phyloP scores from a whole-genome alignment of 2,113 vertebrate species.

The Paedocypris sp. region DNA sequence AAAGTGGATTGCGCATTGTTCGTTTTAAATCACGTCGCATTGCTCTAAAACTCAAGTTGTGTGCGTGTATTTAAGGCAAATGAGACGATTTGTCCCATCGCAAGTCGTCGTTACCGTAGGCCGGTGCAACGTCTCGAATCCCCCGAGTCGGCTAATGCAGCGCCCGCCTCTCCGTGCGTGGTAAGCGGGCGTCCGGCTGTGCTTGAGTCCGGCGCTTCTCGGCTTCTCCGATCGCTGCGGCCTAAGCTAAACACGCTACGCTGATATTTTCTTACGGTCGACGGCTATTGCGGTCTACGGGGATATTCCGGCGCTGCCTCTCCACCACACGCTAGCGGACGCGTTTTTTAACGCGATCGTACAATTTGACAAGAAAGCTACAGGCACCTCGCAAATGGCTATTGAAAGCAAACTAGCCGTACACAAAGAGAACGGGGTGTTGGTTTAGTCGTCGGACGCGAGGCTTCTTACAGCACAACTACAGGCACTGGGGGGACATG shows the following conservation, averaged over 20 bases:
- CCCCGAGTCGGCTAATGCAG: slow-evolving; percentile 26
- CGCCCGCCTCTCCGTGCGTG: slow-evolving; percentile 21
- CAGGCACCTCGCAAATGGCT: slow-evolving; percentile 48
- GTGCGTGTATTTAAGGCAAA: not conserved
- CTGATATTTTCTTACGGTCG: slow-evolving; percentile 29
- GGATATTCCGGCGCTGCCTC: slow-evolving; percentile 19
- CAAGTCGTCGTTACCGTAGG: slow-evolving; percentile 37
- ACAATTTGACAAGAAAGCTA: slow-evolving; percentile 54
- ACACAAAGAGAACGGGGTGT: slow-evolving; percentile 64
- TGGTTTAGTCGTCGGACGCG: slow-evolving; percentile 62
- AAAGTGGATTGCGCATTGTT: no score
- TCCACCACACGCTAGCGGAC: slow-evolving; percentile 13
- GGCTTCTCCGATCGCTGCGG: slow-evolving; percentile 20
- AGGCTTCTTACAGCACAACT: slow-evolving; percentile 87
- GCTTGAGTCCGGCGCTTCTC: slow-evolving; percentile 34
- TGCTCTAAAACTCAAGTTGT: not conserved
- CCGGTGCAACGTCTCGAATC: slow-evolving; percentile 33
- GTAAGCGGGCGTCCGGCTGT: slow-evolving; percentile 9
- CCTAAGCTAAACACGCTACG: slow-evolving; percentile 28
- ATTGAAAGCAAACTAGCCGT: slow-evolving; percentile 69
- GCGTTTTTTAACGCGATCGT: slow-evolving; percentile 15
- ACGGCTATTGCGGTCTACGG: slow-evolving; percentile 32
- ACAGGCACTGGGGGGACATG: slow-evolving; percentile 84
- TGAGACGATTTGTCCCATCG: not conserved
- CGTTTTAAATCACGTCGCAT: no score